Base-by-base conservation (phyloP, 2,797 vertebrate genomes). In the Pseudochirops corinnae region DNA sequence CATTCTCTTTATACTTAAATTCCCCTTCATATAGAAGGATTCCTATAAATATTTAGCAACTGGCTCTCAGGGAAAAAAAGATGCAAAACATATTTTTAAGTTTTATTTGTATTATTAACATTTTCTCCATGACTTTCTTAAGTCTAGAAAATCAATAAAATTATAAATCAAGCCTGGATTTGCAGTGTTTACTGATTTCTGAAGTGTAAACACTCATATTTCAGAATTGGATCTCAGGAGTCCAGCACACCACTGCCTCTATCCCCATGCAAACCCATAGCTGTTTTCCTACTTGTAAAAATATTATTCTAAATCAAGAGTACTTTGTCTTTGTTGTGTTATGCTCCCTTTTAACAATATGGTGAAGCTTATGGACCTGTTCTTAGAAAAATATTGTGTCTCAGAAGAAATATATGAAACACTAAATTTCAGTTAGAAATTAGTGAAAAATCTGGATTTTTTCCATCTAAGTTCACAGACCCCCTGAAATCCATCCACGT, bases 1-100 rank as follows among this genome's bases (percentile, higher is more conserved):
- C 93, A 87, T 97, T 96, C 53, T 50, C 92, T 95, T 95, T 93
- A 95, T 94, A 98, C 91, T 93, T 96, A 96, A 97, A 96, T 97
- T 96, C 96, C 96, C 94, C 93, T 97, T 55, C 92, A 82, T 21
- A 24, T 5, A 67, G 33, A 4, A 4, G 9, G 46, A 87, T 50
- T 46, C 7, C 46, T 46, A 0, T 87, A 87, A 50, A 82, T 46
- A 46, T 82, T 26, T 46, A 74, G n/a, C 67, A 74, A 39, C 67
- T 46, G 67, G 2, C 5, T 82, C 18, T 82, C n/a, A 2, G 7
- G 74, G 21, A 5, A 24, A 24, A 24, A 39, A 74, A 74, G 5
- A 87, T 87, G 21, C 7, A 87, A 46, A 50, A 24, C 21, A 87
- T 2, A 87, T 3, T 50, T 87, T 87, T 87, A 87, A 39, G 3